A percentile compares a stretch with the other conserved stretches of the same genome.
Conservation (phyloP, 1,140 invertebrate genomes). For the Bombyx mori region DNA sequence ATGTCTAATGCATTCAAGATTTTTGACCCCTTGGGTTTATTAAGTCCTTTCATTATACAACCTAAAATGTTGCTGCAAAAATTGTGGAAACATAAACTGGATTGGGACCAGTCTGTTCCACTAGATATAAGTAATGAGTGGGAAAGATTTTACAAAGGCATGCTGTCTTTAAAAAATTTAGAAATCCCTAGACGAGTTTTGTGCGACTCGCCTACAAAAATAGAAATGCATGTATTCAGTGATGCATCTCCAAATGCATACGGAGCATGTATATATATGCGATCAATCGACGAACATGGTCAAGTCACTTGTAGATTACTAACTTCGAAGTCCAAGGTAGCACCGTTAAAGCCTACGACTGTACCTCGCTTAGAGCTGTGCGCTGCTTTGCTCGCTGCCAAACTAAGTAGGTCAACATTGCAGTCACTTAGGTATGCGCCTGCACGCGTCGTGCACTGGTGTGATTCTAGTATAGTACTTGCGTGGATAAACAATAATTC, state of each 20-base stretch:
- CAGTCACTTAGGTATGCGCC: conserved; percentile 4
- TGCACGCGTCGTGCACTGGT: conserved; percentile 16
- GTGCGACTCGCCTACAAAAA: not conserved
- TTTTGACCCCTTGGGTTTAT: conserved; percentile 45
- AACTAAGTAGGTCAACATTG: not conserved
- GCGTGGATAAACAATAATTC: conserved; percentile 38
- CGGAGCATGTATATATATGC: conserved; percentile 14
- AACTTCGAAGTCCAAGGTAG: conserved; percentile 32
- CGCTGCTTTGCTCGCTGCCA: conserved; percentile 13
- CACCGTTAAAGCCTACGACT: conserved; percentile 31
- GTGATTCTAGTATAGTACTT: conserved; percentile 50
- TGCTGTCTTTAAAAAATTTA: conserved; percentile 7
- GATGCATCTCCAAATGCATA: conserved; percentile 14
- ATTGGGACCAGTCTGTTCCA: conserved; percentile 26
- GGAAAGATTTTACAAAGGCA: conserved; percentile 9
- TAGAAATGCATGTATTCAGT: conserved; percentile 13
- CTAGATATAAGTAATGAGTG: conserved; percentile 8
- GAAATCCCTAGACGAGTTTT: conserved; percentile 8
- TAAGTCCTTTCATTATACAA: no score
- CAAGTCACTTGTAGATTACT: conserved; percentile 13
- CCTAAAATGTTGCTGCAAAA: no score
- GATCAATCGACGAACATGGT: conserved; percentile 3
- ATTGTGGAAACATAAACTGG: conserved; percentile 30
- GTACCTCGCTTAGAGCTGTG: conserved; percentile 36
- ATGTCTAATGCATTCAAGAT: conserved; percentile 29